Evolutionary conservation across 2,113 vertebrate species (phyloP), one percentile per base, ranked within the genome.

Genomic region (Dipodomys merriami): DNA sequence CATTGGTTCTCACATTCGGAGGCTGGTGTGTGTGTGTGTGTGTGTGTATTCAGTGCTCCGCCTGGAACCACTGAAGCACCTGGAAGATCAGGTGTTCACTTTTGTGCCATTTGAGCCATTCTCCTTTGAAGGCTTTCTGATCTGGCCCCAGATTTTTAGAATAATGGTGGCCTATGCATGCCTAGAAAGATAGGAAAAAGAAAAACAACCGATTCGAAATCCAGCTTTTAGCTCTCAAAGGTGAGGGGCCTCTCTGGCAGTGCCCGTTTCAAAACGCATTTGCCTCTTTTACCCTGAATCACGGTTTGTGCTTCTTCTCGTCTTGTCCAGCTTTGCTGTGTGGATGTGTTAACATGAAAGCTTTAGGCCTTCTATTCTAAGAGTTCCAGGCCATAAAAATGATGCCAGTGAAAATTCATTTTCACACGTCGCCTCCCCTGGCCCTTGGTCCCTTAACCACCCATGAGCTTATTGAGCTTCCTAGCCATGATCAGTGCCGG

Each of bases 181-280:
- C 94, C 93, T 88, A 92, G 80, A 85, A 79, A 91, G 89, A 79
- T 3, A 81, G 89, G 49, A 71, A 67, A 57, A n/a, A 49, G 71
- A 80, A 83, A 95, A 93, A 94, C 85, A 92, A 91, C 73, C 83
- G 88, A 74, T 90, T 93, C 80, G 15, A 85, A 69, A 83, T 72
- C 1, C 0, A 53, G 86, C 88, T 96, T 93, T 96, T 62, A 94
- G 88, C 83, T 95, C 91, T 94, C 96, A 94, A 95, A 95, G 94
- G 79, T 22, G 7, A 93, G 88, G 86, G 6, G 53, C 94, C 83
- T 86, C 91, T 88, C 33, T 35, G 46, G 44, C 90, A 67, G 68
- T 8, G 10, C 35, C 64, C 67, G 67, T 90, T 90, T 90, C 85
- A 85, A 83, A 86, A 88, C 23, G 79, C 85, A 57, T 92, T 90